These are phyloP conservation scores for Raja brachyura DNA, from an alignment of 2,113 vertebrate species.

Conservation along the genomic window DNA sequence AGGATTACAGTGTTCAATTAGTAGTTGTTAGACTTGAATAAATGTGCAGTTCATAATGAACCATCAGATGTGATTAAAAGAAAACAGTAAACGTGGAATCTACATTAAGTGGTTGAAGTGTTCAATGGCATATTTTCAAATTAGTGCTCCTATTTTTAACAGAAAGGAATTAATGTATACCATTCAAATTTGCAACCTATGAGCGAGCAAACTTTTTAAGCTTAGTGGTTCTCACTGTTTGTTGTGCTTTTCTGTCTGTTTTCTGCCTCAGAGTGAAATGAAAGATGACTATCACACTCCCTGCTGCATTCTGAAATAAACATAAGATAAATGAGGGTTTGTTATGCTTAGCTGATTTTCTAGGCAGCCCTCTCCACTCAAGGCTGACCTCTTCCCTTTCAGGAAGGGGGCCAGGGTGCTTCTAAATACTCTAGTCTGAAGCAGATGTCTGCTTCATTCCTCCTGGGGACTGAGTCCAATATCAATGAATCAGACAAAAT, in stretches of 20 bases:
- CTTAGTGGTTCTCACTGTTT: conserved; percentile 14
- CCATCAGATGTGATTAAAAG: background rate
- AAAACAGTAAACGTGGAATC: background rate
- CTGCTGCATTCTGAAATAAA: conserved; percentile 49
- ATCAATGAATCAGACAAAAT: conserved; percentile 16
- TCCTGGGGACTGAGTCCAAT: conserved; percentile 22
- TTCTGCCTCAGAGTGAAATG: conserved; percentile 40
- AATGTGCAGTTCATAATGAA: background rate
- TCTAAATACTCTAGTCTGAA: conserved; percentile 20
- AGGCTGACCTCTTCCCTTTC: conserved; percentile 40
- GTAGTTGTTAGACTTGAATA: background rate
- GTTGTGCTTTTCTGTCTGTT: conserved; percentile 26
- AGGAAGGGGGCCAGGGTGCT: conserved; percentile 11
- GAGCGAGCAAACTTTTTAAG: background rate
- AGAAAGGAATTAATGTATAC: background rate
- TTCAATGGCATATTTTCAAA: background rate
- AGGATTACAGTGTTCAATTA: background rate
- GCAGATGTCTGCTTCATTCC: conserved; percentile 35
- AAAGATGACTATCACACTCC: conserved; percentile 45
- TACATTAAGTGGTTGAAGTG: background rate
- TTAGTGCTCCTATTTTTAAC: background rate
- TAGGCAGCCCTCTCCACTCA: conserved; percentile 43
- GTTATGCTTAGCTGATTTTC: conserved; percentile 48
- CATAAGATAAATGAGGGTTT: conserved; percentile 51
- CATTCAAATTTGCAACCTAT: background rate